Conservation (phyloP, 2,797 vertebrate genomes). For the Dryobates pubescens region DNA sequence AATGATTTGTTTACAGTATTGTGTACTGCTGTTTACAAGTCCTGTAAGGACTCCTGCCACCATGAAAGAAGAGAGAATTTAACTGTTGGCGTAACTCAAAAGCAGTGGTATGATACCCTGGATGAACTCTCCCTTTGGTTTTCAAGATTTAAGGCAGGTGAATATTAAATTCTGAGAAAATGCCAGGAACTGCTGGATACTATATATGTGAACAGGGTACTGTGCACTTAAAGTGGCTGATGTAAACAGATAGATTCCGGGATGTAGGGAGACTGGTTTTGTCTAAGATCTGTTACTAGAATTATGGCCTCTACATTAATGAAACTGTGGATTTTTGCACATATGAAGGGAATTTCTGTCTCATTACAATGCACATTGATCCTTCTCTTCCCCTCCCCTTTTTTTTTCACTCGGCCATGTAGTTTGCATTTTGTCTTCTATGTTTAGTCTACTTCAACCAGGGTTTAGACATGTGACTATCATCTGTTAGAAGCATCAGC, state of each 20-base stretch:
- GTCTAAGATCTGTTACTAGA: conserved; percentile 33
- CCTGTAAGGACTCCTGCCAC: conserved; percentile 76
- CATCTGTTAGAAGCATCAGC: conserved; percentile 1
- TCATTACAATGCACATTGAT: conserved; percentile 31
- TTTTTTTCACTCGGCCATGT: not conserved
- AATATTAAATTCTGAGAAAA: conserved; percentile 49
- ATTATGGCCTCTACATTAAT: conserved; percentile 61
- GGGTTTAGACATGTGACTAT: not conserved
- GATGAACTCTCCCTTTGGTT: conserved; percentile 43
- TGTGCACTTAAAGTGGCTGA: conserved; percentile 51
- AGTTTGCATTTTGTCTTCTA: not conserved
- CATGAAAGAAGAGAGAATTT: conserved; percentile 63
- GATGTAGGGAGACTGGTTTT: conserved; percentile 51
- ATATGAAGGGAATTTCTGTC: conserved; percentile 56
- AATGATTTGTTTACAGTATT: conserved; percentile 82
- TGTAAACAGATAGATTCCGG: conserved; percentile 47
- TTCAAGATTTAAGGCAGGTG: conserved; percentile 60
- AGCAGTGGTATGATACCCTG: conserved; percentile 17
- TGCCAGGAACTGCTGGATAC: conserved; percentile 55
- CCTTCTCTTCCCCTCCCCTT: no score
- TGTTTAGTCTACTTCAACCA: not conserved
- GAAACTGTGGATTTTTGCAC: conserved; percentile 69
- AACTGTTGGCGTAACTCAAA: conserved; percentile 18
- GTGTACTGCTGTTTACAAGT: conserved; percentile 84
- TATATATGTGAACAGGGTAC: conserved; percentile 60